phyloP scores from a whole-genome alignment of 2,888 invertebrate species.

The Gymnoscelis rufifasciata region DNA sequence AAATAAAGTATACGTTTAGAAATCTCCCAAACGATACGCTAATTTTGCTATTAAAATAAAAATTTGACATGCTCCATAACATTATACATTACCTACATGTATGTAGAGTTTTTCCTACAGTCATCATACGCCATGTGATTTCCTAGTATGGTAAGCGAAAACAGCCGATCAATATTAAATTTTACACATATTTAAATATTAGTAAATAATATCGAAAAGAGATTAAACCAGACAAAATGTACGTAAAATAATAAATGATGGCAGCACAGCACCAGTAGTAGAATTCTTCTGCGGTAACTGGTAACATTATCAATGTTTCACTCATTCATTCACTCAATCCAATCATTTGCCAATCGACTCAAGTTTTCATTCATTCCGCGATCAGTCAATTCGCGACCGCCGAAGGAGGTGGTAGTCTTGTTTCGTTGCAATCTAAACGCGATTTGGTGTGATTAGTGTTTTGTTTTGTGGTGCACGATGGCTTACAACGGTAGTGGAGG shows the following conservation, averaged over 20 bases:
- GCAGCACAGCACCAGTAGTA: conserved; percentile 7
- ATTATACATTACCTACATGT: too few relatives aligned
- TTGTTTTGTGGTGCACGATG: conserved; percentile 82
- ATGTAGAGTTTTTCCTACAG: too few relatives aligned
- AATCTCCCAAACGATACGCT: too few relatives aligned
- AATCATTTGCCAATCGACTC: background rate
- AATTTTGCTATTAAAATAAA: too few relatives aligned
- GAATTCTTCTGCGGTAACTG: conserved; percentile 9
- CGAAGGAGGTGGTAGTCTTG: conserved; percentile 45
- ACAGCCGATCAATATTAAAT: too few relatives aligned
- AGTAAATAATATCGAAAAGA: too few relatives aligned
- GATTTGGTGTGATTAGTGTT: conserved; percentile 76
- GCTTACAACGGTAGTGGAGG: conserved; percentile 85
- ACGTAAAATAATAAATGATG: background rate
- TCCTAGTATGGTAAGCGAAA: too few relatives aligned
- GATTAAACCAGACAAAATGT: background rate
- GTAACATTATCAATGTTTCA: conserved; percentile 14
- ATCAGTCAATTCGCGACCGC: conserved; percentile 66
- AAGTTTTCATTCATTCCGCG: conserved; percentile 41
- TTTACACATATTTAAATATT: too few relatives aligned
- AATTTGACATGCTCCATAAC: too few relatives aligned
- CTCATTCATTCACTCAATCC: conserved; percentile 28
- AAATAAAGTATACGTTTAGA: too few relatives aligned
- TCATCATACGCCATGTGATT: too few relatives aligned
- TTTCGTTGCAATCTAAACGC: conserved; percentile 52